Evolutionary conservation across 2,113 vertebrate genomes (phyloP), one percentile per base, ranked within the genome.

Genomic region (Perca schrenkii): DNA sequence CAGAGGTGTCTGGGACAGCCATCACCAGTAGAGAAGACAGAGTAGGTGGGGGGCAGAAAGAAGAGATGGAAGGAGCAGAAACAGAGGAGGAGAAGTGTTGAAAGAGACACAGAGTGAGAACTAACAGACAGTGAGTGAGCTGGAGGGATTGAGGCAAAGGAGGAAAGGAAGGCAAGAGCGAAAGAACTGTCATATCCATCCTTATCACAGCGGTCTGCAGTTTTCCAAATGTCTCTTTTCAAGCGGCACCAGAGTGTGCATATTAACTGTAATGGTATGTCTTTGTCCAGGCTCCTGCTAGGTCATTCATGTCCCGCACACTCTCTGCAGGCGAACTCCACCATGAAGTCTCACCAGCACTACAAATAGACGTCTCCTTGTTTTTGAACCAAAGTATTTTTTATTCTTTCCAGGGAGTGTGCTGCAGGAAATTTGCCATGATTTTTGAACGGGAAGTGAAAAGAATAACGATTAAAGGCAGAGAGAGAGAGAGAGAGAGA

Each of bases 181-280:
- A 77, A 77, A 82, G 76, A 91, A 76, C 89, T 93, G 92, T 93
- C 91, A 94, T 88, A 91, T 79, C 80, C 72, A 82, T 79, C 80
- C 86, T 93, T 93, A 93, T 95, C 93, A 93, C 91, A 93, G 92
- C 80, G 17, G 89, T 86, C 87, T 76, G 79, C 81, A 69, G 83
- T 79, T 94, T 90, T 88, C 88, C 62, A 80, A 93, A 93, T 91
- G 87, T 91, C 92, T 92, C 83, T 83, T 83, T 92, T 92, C 86
- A 90, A 90, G 87, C 50, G 22, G 86, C 78, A 70, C 84, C 69
- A 46, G 74, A 79, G 84, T 89, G 86, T 89, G 89, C 86, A 88
- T 93, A 92, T 94, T 91, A 94, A 88, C 87, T 73, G 52, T 91
- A 90, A 93, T 92, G 81, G 86, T 68, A 77, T 84, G 89, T 82